These are phyloP conservation scores for Brachyalestes nurse DNA, from an alignment of 2,797 vertebrate genomes.

Conservation along the genomic window DNA sequence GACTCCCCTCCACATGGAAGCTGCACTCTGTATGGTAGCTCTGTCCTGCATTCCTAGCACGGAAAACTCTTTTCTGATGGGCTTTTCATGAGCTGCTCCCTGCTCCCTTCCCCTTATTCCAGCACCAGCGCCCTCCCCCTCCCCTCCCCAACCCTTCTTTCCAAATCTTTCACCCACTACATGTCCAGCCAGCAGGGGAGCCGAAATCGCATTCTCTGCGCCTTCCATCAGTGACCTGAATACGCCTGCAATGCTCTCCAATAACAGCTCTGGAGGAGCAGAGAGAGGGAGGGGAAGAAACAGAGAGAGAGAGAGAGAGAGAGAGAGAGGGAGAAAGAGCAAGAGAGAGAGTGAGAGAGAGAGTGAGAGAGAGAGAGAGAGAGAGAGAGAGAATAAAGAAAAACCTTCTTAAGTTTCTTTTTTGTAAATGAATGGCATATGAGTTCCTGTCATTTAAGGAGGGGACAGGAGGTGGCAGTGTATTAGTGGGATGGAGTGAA, in stretches of 20 bases:
- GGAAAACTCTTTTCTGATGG: not conserved
- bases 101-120: conserved; percentile 25
- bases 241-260: conserved; percentile 52
- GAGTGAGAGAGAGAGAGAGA: too few relatives aligned
- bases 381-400: conserved; percentile 13
- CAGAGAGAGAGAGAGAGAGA: conserved; percentile 18
- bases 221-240: conserved; percentile 76
- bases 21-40: conserved; percentile 19
- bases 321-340: conserved; percentile 8
- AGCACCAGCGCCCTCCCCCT: not conserved
- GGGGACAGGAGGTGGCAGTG: conserved; percentile 49
- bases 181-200: conserved; percentile 71
- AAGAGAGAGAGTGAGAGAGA: not conserved
- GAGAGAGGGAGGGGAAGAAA: conserved; percentile 45
- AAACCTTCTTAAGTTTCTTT: conserved; percentile 14
- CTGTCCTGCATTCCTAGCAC: conserved; percentile 2
- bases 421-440: conserved; percentile 20
- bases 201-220: conserved; percentile 74
- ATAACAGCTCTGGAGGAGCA: conserved; percentile 61
- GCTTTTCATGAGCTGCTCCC: conserved; percentile 30
- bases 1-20: conserved; percentile 12
- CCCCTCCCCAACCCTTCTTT: conserved; percentile 34
- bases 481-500: conserved; percentile 30
- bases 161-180: conserved; percentile 72
- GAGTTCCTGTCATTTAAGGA: conserved; percentile 35